phyloP scores from a whole-genome alignment of 2,113 vertebrate genomes.

The Xerus inauris region DNA sequence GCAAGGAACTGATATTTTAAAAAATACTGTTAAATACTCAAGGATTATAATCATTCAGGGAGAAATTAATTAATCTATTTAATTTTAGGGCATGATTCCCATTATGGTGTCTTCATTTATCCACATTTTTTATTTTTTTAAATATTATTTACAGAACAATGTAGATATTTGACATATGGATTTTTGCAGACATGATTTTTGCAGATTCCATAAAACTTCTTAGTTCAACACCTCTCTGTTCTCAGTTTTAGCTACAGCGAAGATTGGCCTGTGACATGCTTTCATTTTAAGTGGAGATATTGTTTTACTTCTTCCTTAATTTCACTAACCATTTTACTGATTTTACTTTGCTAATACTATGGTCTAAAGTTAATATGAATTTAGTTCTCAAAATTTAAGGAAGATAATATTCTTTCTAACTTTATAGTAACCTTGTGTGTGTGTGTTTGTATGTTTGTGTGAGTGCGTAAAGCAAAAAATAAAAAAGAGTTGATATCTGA shows the following conservation, averaged over 20 bases:
- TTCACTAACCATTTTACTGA: not conserved
- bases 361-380: not conserved
- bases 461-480: not conserved
- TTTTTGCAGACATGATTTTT: not conserved
- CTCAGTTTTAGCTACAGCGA: not conserved
- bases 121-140: not conserved
- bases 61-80: not conserved
- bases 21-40: not conserved
- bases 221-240: not conserved
- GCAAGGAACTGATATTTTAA: not conserved
- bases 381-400: not conserved
- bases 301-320: not conserved
- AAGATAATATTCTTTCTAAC: not conserved
- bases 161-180: not conserved
- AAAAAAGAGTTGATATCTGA: not conserved
- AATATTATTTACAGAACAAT: not conserved
- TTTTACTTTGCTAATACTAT: not conserved
- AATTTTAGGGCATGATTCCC: not conserved
- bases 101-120: not conserved
- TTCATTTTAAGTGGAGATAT: not conserved
- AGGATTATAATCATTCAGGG: not conserved
- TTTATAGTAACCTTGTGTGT: not conserved
- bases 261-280: not conserved
- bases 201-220: not conserved
- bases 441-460: not conserved